Base-by-base conservation (phyloP, 2,113 vertebrate genomes). In the Pseudorectes ferrugineus region DNA sequence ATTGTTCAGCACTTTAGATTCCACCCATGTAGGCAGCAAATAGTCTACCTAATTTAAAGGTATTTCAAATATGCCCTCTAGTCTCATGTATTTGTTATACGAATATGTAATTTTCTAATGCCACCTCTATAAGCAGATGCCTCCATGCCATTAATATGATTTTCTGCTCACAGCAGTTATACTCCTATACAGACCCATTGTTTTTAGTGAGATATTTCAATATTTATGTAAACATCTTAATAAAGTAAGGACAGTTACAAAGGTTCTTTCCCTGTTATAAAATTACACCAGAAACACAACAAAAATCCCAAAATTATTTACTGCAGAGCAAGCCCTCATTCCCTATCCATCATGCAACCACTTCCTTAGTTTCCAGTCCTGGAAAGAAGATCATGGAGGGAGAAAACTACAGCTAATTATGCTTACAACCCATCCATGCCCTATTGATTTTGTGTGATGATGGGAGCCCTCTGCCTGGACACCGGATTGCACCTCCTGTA, bases 251-350 rank as follows among this genome's bases (percentile, higher is more conserved):
- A 46, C 12, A 12, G 4, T 26, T 22, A 16, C 12, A 28, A 35
- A 71, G 16, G 7, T 12, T 51, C 72, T 67, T 67, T 35, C 14
- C 6, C 5, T 43, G 10, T 58, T 67, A 11, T 3, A 16, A 40
- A 82, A 55, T 17, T 42, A 59, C 18, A 81, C 12, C 6, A 42
- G 42, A 77, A 86, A 52, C 13, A 45, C 7, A 54, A 58, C 0
- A 2, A 67, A 22, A 78, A 4, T 15, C 17, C 18, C 2, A 48
- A 43, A 59, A 5, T 2, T 3, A 19, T 31, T 83, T 46, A 80
- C 38, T 0, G 0, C 59, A 65, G 49, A 55, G 33, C 8, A 83
- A 8, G 1, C 4, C 5, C 9, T 65, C 17, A 7, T 61, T 89
- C 66, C 33, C 4, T 66, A 31, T 65, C 9, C 8, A n/a, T 55